Base-by-base conservation (phyloP, 2,797 vertebrate genomes). In the Remorina albescens region DNA sequence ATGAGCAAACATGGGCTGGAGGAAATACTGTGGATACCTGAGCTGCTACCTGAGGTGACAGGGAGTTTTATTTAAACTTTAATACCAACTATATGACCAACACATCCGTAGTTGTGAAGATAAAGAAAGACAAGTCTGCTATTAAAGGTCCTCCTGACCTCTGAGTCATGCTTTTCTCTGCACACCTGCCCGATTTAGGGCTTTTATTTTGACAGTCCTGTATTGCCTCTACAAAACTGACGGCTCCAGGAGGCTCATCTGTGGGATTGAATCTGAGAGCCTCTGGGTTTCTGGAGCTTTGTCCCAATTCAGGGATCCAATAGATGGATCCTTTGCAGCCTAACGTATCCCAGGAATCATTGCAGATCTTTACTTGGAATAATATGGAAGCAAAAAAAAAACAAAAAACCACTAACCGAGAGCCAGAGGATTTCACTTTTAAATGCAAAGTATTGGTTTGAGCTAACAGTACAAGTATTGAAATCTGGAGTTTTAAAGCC, bases 1-100 rank as follows among this genome's bases (percentile, higher is more conserved):
- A 71, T 73, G 32, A 50, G 34, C 67, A 0, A 19, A 58, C 79
- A 69, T 81, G 67, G 28, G 6, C 67, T 42, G 2, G 8, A 4
- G 44, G 64, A 74, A 76, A 67, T 10, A 51, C 55, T 56, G 21
- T 30, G 36, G 61, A 55, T 47, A 36, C 30, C 36, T 67, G 25
- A 30, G 66, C 19, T 32, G 41, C 59, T 21, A 60, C n/a, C 5
- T 4, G n/a, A n/a, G n/a, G n/a, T n/a, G n/a, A n/a, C n/a, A n/a
- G n/a, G n/a, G n/a, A n/a, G n/a, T n/a, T n/a, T n/a, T n/a, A 70
- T n/a, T n/a, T n/a, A n/a, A n/a, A n/a, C n/a, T n/a, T 57, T 44
- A 46, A 18, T 46, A 16, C 42, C 3, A 66, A 57, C 10, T 57
- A 7, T 32, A 58, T 8, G 6, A 21, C 13, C 4, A 8, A 69